Evolutionary conservation across 1,140 invertebrate genomes (phyloP).

Genomic region (Coptotermes formosanus): DNA sequence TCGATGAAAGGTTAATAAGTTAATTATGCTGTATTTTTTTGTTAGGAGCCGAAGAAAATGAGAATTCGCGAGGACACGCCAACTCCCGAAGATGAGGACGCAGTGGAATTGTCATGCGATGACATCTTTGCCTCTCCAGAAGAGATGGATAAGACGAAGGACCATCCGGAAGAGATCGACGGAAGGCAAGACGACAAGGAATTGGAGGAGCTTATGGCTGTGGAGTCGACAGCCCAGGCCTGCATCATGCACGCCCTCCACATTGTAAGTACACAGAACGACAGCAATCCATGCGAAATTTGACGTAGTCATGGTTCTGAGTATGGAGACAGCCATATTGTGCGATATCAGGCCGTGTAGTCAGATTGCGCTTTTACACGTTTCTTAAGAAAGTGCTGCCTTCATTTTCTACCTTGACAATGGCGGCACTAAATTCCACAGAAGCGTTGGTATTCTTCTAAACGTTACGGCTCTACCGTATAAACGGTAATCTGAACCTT

Average conservation of each 20-base stretch:
- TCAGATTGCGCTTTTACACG: too few relatives aligned
- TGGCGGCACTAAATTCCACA: too few relatives aligned
- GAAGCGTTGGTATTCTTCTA: too few relatives aligned
- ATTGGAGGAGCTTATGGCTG: constrained; percentile 17
- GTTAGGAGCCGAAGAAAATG: neutral
- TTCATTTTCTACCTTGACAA: too few relatives aligned
- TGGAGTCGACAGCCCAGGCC: constrained; percentile 45
- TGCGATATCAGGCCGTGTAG: too few relatives aligned
- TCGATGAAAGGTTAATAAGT: too few relatives aligned
- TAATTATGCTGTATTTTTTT: neutral
- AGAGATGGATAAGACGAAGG: constrained; percentile 14
- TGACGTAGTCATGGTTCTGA: too few relatives aligned
- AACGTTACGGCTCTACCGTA: too few relatives aligned
- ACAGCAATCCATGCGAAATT: too few relatives aligned
- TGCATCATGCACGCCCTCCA: constrained; percentile 56
- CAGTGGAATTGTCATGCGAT: constrained; percentile 9
- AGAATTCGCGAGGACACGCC: neutral
- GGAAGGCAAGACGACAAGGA: constrained; percentile 18
- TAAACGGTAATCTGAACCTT: too few relatives aligned
- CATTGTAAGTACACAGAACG: constrained; percentile 50
- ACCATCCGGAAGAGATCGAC: neutral
- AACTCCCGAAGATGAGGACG: constrained; percentile 7
- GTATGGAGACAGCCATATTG: too few relatives aligned
- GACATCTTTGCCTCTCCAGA: constrained; percentile 11
- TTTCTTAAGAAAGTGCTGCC: too few relatives aligned